These are phyloP conservation scores for Agonopterix heracliana DNA, from an alignment of 2,888 invertebrate species.

Conservation along the genomic window DNA sequence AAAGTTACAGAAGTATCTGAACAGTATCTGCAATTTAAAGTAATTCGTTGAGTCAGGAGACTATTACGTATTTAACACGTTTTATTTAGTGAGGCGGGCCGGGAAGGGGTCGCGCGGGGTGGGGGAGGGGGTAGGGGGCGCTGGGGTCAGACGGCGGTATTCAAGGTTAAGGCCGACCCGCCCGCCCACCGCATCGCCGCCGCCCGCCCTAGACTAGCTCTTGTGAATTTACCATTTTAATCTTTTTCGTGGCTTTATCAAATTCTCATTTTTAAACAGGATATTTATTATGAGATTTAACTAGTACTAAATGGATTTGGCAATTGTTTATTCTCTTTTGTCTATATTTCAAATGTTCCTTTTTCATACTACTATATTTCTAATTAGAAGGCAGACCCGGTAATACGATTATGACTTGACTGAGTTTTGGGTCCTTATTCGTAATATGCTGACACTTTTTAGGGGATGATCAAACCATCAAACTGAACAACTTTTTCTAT, in stretches of 20 bases:
- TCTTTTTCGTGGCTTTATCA: not conserved
- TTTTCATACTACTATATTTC: no score
- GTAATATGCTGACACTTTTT: no score
- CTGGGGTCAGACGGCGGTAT: slow-evolving; percentile 62
- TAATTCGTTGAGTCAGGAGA: not conserved
- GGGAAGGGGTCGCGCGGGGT: slow-evolving; percentile 26
- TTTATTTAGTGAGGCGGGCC: slow-evolving; percentile 47
- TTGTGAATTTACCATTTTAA: not conserved
- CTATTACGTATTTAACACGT: slow-evolving; percentile 43
- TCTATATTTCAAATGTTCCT: no score
- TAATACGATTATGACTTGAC: no score
- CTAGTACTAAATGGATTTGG: no score
- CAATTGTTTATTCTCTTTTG: no score
- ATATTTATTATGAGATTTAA: no score
- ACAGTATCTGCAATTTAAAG: not conserved
- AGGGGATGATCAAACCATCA: no score
- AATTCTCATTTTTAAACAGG: no score
- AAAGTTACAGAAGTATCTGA: not conserved
- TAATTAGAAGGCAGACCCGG: no score
- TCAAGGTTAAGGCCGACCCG: slow-evolving; percentile 68
- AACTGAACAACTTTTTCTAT: no score
- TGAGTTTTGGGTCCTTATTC: no score
- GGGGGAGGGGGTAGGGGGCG: slow-evolving; percentile 29
- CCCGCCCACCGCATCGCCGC: slow-evolving; percentile 9
- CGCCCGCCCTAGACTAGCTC: slow-evolving; percentile 15